Conservation (phyloP, 1,140 invertebrate species). For the Bombus sylvicola region DNA sequence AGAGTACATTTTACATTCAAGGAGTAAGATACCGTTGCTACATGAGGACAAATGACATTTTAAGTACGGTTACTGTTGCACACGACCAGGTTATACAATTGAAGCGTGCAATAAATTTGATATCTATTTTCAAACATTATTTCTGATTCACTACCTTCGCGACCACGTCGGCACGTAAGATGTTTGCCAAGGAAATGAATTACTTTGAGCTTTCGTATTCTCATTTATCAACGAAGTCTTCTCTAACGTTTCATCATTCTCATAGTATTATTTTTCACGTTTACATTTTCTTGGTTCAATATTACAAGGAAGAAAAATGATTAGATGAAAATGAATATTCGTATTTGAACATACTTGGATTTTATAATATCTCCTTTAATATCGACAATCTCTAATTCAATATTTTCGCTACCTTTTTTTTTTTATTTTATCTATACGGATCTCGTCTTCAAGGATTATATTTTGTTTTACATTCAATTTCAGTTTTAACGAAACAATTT, state of each 20-base stretch:
- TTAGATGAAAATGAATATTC: neutral
- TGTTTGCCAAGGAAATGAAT: constrained; percentile 10
- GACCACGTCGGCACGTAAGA: constrained; percentile 10
- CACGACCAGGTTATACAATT: constrained; percentile 24
- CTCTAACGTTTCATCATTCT: neutral
- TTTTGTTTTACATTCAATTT: neutral
- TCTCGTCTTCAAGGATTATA: neutral
- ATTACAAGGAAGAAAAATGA: neutral
- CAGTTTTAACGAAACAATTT: neutral
- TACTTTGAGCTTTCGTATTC: neutral
- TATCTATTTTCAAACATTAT: constrained; percentile 34
- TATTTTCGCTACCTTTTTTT: too few species aligned
- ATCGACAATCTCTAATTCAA: too few species aligned
- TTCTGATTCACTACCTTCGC: constrained; percentile 1
- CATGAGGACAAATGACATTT: too few species aligned
- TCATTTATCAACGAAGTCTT: neutral
- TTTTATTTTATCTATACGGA: neutral
- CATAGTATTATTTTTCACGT: neutral
- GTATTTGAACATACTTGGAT: too few species aligned
- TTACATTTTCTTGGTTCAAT: too few species aligned
- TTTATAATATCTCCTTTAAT: too few species aligned
- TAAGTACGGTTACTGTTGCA: too few species aligned
- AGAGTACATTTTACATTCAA: neutral
- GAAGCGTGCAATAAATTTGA: neutral
- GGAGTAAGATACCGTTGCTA: neutral